A percentile compares a stretch with the other conserved stretches of the same genome.
These are phyloP conservation scores for Channa striata DNA, from an alignment of 2,797 vertebrate species.

Conservation along the genomic window DNA sequence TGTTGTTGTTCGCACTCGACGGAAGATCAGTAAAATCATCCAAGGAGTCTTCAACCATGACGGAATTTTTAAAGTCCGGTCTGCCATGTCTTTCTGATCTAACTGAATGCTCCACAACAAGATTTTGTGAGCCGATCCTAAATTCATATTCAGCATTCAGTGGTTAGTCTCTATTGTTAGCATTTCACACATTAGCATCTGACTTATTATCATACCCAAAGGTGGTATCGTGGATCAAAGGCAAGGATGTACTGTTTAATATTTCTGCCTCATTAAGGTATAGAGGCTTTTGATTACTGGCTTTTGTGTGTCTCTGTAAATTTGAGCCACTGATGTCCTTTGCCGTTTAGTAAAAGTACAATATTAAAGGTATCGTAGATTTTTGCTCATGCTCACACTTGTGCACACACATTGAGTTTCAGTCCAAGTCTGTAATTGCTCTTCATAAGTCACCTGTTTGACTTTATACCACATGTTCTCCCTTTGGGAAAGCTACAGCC, in stretches of 20 bases:
- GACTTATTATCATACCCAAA: slow-evolving; percentile 81
- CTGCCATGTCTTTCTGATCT: slow-evolving; percentile 16
- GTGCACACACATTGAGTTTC: slow-evolving; percentile 33
- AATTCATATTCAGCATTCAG: slow-evolving; percentile 57
- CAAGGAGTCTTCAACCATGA: slow-evolving; percentile 5
- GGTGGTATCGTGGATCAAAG: slow-evolving; percentile 80
- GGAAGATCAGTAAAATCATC: slow-evolving; percentile 22
- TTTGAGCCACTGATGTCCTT: slow-evolving; percentile 73
- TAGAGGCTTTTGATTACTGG: slow-evolving; percentile 76
- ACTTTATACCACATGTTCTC: slow-evolving; percentile 60
- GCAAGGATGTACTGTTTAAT: slow-evolving; percentile 80
- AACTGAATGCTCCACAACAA: slow-evolving; percentile 24
- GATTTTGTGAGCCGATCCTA: slow-evolving; percentile 38
- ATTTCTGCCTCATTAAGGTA: slow-evolving; percentile 80
- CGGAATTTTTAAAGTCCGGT: slow-evolving; percentile 7
- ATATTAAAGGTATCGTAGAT: slow-evolving; percentile 73
- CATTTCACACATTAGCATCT: slow-evolving; percentile 71
- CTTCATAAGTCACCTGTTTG: slow-evolving; percentile 69
- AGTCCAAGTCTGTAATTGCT: slow-evolving; percentile 68
- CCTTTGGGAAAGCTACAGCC: slow-evolving; percentile 51
- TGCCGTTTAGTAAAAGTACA: slow-evolving; percentile 72
- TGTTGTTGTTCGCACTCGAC: too few relatives aligned
- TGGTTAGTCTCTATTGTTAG: slow-evolving; percentile 70
- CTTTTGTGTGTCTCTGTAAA: slow-evolving; percentile 79
- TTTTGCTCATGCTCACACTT: slow-evolving; percentile 22